phyloP scores from a whole-genome alignment of 2,113 vertebrate species.

The Upupa epops region DNA sequence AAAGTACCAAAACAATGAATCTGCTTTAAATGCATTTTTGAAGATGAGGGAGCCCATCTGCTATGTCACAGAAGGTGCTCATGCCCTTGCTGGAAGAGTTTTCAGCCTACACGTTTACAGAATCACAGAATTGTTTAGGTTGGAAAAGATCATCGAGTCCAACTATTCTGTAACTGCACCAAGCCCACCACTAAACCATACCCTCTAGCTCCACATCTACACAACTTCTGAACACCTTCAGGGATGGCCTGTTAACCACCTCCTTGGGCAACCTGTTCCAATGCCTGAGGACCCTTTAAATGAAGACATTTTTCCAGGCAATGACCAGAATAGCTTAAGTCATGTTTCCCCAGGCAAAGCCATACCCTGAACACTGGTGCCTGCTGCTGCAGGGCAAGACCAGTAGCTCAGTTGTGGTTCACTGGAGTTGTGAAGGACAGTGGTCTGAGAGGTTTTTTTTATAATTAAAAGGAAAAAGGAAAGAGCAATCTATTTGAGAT shows the following conservation, averaged over 20 bases:
- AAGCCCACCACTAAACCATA: no score
- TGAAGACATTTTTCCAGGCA: neutral
- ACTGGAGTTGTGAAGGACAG: neutral
- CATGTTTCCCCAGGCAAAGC: neutral
- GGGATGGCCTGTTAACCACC: no score
- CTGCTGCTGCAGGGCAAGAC: neutral
- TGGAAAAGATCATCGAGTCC: no score
- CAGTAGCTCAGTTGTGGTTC: neutral
- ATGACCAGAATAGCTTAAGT: no score
- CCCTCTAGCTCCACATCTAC: no score
- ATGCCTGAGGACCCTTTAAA: fast-evolving
- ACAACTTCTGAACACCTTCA: no score
- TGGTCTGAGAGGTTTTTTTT: neutral
- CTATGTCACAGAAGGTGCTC: neutral
- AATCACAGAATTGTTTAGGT: no score
- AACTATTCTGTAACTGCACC: no score
- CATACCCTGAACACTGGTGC: neutral
- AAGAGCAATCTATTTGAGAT: constrained; percentile 62
- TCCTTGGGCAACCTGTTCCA: no score
- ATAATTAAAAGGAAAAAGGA: neutral
- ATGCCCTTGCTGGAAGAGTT: neutral
- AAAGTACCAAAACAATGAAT: neutral
- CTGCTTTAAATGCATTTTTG: neutral
- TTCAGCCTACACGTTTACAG: neutral
- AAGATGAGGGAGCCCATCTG: neutral